Conservation (phyloP, 2,797 vertebrate genomes). For the Lateolabrax maculatus region DNA sequence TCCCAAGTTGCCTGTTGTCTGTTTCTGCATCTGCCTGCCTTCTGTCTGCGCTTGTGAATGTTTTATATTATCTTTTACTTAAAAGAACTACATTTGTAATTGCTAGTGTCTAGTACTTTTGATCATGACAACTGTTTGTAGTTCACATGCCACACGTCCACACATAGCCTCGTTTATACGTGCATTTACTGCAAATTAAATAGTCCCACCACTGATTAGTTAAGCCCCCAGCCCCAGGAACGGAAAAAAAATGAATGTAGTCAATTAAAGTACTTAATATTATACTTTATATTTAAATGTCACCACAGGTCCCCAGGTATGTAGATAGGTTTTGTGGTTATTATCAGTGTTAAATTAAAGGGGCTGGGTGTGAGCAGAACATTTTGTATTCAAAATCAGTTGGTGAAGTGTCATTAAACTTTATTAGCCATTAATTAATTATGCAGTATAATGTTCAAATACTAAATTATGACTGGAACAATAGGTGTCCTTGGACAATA, state of each 20-base stretch:
- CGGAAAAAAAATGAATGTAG: not conserved
- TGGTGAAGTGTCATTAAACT: not conserved
- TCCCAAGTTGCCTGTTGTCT: not conserved
- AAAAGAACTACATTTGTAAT: not conserved
- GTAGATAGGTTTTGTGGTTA: not conserved
- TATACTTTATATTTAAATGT: not conserved
- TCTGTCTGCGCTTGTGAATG: not conserved
- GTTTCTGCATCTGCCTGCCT: not conserved
- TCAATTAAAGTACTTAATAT: not conserved
- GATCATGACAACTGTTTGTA: not conserved
- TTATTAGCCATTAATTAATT: not conserved
- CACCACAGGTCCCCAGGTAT: conserved; percentile 2
- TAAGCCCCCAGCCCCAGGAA: too few relatives aligned
- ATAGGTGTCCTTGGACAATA: not conserved
- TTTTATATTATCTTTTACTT: not conserved
- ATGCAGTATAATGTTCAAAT: not conserved
- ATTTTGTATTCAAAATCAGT: not conserved
- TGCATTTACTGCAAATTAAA: not conserved
- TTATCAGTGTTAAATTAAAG: conserved; percentile 1
- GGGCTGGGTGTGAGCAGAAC: not conserved
- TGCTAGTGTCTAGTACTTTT: not conserved
- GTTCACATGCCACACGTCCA: not conserved
- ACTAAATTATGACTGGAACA: not conserved
- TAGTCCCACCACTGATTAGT: not conserved
- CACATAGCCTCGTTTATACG: not conserved